A percentile compares a stretch with the other conserved stretches of the same genome.
phyloP scores from a whole-genome alignment of 2,888 invertebrate species.

The Dichetophora obliterata region DNA sequence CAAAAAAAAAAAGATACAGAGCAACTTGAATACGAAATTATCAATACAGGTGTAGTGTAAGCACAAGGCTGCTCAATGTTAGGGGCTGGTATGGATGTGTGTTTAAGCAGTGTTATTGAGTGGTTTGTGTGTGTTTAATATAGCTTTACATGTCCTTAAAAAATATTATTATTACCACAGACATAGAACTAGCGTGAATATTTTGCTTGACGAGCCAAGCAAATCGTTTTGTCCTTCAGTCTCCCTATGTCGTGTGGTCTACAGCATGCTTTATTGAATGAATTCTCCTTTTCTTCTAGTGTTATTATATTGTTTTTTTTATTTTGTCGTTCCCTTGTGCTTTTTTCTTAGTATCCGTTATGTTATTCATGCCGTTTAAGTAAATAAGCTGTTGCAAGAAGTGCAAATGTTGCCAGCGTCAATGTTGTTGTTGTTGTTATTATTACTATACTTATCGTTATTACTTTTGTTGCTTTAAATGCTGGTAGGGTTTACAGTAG shows the following conservation, averaged over 20 bases:
- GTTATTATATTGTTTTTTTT: neutral
- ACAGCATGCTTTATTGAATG: neutral
- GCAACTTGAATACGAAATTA: constrained; percentile 19
- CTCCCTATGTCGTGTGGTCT: neutral
- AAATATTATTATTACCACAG: constrained; percentile 12
- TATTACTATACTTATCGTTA: neutral
- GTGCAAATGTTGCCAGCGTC: neutral
- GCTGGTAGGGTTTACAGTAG: too few relatives aligned
- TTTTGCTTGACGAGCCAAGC: neutral
- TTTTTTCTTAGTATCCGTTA: neutral
- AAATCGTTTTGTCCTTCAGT: neutral
- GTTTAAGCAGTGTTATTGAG: neutral
- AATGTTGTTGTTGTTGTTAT: neutral
- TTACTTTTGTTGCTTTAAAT: too few relatives aligned
- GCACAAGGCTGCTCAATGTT: neutral
- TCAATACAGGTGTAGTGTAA: constrained; percentile 11
- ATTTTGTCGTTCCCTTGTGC: too few relatives aligned
- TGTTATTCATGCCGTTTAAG: constrained; percentile 7
- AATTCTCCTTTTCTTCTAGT: neutral
- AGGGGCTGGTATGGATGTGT: neutral
- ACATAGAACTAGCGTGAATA: neutral
- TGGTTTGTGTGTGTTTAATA: neutral
- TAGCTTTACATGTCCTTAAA: constrained; percentile 19
- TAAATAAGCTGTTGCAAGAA: constrained; percentile 21
- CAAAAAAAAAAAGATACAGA: constrained; percentile 12